These are phyloP conservation scores for Lasioglossum marginatum DNA, from an alignment of 2,888 invertebrate genomes.

Conservation along the genomic window DNA sequence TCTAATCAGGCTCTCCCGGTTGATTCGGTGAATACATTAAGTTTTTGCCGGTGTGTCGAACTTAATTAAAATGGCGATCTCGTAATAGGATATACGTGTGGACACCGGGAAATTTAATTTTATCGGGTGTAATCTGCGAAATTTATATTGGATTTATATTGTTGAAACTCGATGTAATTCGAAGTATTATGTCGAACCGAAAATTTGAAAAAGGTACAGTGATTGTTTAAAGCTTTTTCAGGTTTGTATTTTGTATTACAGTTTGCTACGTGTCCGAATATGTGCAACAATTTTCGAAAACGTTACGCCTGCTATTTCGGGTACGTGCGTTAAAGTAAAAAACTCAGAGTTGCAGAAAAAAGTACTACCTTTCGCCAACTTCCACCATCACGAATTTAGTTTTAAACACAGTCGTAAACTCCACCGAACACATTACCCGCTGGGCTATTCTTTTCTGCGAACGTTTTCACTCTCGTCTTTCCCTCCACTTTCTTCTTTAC, in stretches of 20 bases:
- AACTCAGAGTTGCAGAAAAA: neutral
- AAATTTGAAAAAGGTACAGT: neutral
- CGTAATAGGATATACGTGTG: neutral
- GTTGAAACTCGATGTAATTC: no score
- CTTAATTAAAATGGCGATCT: neutral
- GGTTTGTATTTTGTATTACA: neutral
- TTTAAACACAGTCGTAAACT: constrained; percentile 1
- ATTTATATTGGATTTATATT: no score
- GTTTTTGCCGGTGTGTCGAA: neutral
- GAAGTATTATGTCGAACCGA: neutral
- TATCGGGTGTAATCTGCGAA: neutral
- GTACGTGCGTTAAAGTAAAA: neutral
- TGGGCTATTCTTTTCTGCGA: neutral
- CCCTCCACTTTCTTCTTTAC: neutral
- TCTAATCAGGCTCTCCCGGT: neutral
- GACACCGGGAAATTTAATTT: neutral
- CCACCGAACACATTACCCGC: neutral
- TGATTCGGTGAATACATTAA: constrained; percentile 1
- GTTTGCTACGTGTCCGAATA: neutral
- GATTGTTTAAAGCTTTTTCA: neutral
- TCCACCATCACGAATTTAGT: neutral
- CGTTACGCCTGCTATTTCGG: neutral
- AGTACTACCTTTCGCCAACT: constrained; percentile 6
- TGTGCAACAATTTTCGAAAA: neutral
- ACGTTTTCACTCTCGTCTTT: neutral